Percentiles rank a stretch among this genome's conserved stretches.
Evolutionary conservation across 2,888 invertebrate genomes (phyloP).

Genomic region (Philhelius pedissequus): DNA sequence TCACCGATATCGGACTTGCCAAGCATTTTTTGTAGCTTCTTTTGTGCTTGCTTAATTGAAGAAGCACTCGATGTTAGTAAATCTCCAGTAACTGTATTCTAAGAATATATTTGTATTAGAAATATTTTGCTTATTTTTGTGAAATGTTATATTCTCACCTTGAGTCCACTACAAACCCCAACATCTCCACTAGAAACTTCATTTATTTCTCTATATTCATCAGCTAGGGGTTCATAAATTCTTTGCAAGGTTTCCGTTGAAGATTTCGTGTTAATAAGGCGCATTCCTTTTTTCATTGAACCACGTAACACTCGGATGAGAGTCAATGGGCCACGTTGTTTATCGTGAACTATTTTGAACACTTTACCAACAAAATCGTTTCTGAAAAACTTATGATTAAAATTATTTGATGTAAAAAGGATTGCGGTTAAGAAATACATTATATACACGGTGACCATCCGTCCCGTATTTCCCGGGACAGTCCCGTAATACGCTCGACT

Average conservation of each 20-base stretch:
- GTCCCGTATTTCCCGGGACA: no score
- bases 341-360: slow-evolving; percentile 96
- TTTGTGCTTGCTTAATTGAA: slow-evolving; percentile 82
- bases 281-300: slow-evolving; percentile 82
- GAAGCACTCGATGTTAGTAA: slow-evolving; percentile 83
- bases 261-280: slow-evolving; percentile 73
- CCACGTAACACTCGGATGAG: slow-evolving; percentile 92
- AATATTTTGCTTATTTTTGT: not conserved
- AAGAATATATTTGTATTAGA: not conserved
- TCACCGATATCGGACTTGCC: slow-evolving; percentile 70
- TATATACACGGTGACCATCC: no score
- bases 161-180: slow-evolving; percentile 92
- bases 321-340: slow-evolving; percentile 91
- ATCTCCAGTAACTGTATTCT: slow-evolving; percentile 87
- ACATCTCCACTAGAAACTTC: slow-evolving; percentile 89
- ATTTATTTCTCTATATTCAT: slow-evolving; percentile 90
- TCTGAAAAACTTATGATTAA: slow-evolving; percentile 71
- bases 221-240: slow-evolving; percentile 88
- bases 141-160: slow-evolving; percentile 80
- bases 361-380: slow-evolving; percentile 89
- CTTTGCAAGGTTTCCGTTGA: slow-evolving; percentile 74
- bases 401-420: not conserved
- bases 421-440: not conserved
- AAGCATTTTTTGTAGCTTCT: slow-evolving; percentile 74
- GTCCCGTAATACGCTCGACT: no score